Evolutionary conservation across 2,797 vertebrate genomes (phyloP).

Genomic region (Amblyraja radiata): DNA sequence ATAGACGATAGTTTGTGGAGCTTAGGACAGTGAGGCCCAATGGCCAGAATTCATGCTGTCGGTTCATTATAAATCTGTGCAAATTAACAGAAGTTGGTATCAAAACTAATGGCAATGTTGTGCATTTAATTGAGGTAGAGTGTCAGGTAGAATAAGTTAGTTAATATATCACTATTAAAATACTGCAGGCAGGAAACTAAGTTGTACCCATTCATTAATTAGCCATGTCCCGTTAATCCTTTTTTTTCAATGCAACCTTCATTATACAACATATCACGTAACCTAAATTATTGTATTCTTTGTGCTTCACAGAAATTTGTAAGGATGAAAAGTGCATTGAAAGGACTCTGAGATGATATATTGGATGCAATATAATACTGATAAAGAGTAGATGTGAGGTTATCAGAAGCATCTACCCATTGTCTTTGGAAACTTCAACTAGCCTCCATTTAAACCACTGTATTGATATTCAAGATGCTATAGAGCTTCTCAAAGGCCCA

Average conservation of each 20-base stretch:
- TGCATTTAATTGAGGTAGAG: not conserved
- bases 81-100: not conserved
- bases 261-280: not conserved
- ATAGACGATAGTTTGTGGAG: not conserved
- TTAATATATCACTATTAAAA: not conserved
- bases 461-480: not conserved
- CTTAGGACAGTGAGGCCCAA: not conserved
- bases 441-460: too few relatives aligned
- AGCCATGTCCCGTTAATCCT: not conserved
- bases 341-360: not conserved
- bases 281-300: not conserved
- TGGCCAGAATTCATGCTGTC: not conserved
- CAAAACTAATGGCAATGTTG: not conserved
- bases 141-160: not conserved
- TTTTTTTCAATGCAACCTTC: not conserved
- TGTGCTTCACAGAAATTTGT: not conserved
- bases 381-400: not conserved
- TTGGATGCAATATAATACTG: not conserved
- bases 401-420: not conserved
- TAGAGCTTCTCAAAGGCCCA: too few relatives aligned
- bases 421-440: not conserved
- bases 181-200: not conserved
- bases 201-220: not conserved
- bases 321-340: not conserved
- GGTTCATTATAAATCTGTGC: not conserved